Evolutionary conservation across 2,797 vertebrate species (phyloP), one percentile per base, ranked within the genome.

Genomic region (Taeniopygia guttata): DNA sequence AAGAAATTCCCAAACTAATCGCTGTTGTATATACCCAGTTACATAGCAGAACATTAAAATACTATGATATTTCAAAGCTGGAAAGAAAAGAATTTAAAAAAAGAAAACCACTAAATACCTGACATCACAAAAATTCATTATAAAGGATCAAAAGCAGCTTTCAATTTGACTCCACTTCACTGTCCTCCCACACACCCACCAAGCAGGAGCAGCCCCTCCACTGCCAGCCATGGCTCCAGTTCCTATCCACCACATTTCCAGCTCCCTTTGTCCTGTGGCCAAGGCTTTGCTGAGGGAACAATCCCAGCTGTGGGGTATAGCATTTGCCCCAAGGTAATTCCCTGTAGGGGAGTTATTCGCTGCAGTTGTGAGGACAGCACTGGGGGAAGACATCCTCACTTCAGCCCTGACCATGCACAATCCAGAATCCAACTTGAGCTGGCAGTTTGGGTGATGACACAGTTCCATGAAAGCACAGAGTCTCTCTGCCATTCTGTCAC

Each of bases 21-120:
- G 63, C 79, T 84, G 69, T 38, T 95, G 66, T 76, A 59, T 83
- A 74, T 55, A 87, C 51, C 26, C 79, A 42, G 51, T 91, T 75
- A 90, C 79, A 92, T 3, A 91, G 87, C 84, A 91, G 82, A 81
- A 78, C 67, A 60, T 78, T 93, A 96, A 92, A 96, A 86, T 18
- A 40, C 77, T 42, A 9, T 30, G 74, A 38, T 69, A 75, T 88
- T 95, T 90, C 91, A 94, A 96, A 96, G 82, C 16, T 16, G 12
- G 46, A 13, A 30, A 55, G 34, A 51, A 46, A 45, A 34, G 10
- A 49, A 18, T 40, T 51, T 16, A 1, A 68, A 77, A 87, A 94
- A 78, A 66, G 49, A 86, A 94, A 87, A 40, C 90, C 70, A 76
- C 77, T 55, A 87, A 81, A 73, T 84, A 82, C 34, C 74, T 90